Percentiles rank a stretch among this genome's conserved stretches.
phyloP scores from a whole-genome alignment of 2,113 vertebrate genomes.

The Rhinolophus sinicus region DNA sequence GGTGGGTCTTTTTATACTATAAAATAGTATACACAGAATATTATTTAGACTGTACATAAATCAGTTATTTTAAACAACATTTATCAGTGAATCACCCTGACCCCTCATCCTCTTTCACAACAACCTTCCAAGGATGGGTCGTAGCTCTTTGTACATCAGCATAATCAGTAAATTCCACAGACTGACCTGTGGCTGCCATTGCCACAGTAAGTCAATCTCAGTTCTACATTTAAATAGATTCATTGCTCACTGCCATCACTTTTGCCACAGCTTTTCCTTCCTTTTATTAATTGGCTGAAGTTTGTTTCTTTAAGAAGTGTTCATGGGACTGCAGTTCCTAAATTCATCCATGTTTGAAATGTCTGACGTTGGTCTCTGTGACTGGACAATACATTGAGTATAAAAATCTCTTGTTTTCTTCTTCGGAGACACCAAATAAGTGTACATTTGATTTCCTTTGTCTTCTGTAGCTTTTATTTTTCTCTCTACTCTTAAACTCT shows the following conservation, averaged over 20 bases:
- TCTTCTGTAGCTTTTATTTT: neutral
- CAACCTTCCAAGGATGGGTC: neutral
- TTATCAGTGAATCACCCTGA: neutral
- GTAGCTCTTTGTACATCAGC: neutral
- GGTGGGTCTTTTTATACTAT: neutral
- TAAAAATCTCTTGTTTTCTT: neutral
- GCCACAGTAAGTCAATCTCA: neutral
- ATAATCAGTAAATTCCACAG: neutral
- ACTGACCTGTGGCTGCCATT: neutral
- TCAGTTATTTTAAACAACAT: neutral
- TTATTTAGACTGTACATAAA: neutral
- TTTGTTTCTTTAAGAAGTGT: neutral
- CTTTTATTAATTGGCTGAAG: neutral
- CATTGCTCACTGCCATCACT: neutral
- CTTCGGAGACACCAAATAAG: neutral
- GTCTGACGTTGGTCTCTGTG: neutral
- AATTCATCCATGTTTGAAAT: neutral
- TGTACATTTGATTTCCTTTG: neutral
- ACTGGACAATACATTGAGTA: neutral
- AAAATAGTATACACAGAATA: neutral
- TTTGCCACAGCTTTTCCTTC: neutral
- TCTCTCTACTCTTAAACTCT: neutral
- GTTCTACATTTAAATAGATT: neutral
- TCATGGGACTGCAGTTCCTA: neutral
- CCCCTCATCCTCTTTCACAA: neutral